phyloP scores from a whole-genome alignment of 2,888 invertebrate genomes.

The Drosophila niveifrons region DNA sequence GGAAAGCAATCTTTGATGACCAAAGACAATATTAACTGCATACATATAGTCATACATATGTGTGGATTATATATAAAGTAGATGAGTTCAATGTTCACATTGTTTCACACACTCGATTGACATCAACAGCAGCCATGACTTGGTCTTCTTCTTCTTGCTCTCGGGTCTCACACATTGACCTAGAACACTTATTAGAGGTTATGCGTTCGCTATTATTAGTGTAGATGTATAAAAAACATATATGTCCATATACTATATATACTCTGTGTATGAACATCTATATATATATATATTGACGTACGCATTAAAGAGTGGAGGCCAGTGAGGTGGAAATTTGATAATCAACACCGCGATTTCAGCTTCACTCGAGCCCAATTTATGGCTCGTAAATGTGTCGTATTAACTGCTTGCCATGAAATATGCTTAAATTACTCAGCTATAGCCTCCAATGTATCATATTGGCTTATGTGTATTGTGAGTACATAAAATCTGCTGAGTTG shows the following conservation, averaged over 20 bases:
- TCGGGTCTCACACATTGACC: slow-evolving; percentile 58
- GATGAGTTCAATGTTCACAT: slow-evolving; percentile 29
- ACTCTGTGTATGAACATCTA: slow-evolving; percentile 1
- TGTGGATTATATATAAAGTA: background rate
- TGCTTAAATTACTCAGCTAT: background rate
- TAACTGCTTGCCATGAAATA: slow-evolving; percentile 10
- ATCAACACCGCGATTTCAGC: slow-evolving; percentile 22
- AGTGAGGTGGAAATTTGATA: slow-evolving; percentile 48
- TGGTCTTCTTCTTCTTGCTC: slow-evolving; percentile 14
- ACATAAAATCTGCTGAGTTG: background rate
- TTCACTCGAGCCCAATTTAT: slow-evolving; percentile 43
- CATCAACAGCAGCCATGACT: slow-evolving; percentile 66
- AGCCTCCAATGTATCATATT: background rate
- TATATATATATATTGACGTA: slow-evolving; percentile 36
- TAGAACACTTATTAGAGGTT: slow-evolving; percentile 73
- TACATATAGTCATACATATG: background rate
- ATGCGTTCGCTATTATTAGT: slow-evolving; percentile 61
- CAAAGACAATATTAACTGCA: background rate
- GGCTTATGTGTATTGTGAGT: background rate
- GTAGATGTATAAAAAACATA: slow-evolving; percentile 24
- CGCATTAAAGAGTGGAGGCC: slow-evolving; percentile 12
- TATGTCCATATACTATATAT: slow-evolving; percentile 17
- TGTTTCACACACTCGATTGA: slow-evolving; percentile 49
- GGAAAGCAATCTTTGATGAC: background rate
- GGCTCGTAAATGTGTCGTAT: slow-evolving; percentile 38